Conservation (phyloP, 2,888 invertebrate genomes). For the Agrotis exclamationis region DNA sequence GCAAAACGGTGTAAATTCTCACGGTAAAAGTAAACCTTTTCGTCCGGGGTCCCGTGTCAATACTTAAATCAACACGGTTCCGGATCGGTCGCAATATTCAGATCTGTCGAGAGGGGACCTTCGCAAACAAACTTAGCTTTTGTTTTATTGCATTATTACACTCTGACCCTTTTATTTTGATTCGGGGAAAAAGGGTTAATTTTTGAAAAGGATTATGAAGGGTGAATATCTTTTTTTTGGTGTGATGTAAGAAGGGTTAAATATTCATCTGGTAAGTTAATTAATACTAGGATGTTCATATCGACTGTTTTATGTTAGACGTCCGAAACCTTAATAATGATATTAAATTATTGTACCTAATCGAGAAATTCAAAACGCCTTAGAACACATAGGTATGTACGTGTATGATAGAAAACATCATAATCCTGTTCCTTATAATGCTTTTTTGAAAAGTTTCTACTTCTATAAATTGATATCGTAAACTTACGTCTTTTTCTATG, state of each 20-base stretch:
- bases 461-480: too few relatives aligned
- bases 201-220: slow-evolving; percentile 6
- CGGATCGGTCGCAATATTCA: slow-evolving; percentile 66
- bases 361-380: too few relatives aligned
- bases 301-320: not conserved
- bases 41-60: slow-evolving; percentile 51
- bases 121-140: slow-evolving; percentile 65
- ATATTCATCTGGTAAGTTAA: not conserved
- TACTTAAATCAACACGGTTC: slow-evolving; percentile 65
- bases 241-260: not conserved
- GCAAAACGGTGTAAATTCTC: slow-evolving; percentile 25
- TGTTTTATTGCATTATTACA: slow-evolving; percentile 62
- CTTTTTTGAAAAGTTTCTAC: too few relatives aligned
- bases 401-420: too few relatives aligned
- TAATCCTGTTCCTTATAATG: too few relatives aligned
- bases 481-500: too few relatives aligned
- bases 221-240: not conserved
- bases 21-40: slow-evolving; percentile 12
- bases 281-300: not conserved
- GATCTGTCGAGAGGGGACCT: slow-evolving; percentile 55
- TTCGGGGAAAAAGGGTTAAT: slow-evolving; percentile 32
- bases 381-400: too few relatives aligned
- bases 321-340: not conserved
- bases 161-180: slow-evolving; percentile 51
- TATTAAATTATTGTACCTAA: not conserved